Evolutionary conservation across 2,113 vertebrate genomes (phyloP), one percentile per base, ranked within the genome.

Genomic region (Anguilla japonica): DNA sequence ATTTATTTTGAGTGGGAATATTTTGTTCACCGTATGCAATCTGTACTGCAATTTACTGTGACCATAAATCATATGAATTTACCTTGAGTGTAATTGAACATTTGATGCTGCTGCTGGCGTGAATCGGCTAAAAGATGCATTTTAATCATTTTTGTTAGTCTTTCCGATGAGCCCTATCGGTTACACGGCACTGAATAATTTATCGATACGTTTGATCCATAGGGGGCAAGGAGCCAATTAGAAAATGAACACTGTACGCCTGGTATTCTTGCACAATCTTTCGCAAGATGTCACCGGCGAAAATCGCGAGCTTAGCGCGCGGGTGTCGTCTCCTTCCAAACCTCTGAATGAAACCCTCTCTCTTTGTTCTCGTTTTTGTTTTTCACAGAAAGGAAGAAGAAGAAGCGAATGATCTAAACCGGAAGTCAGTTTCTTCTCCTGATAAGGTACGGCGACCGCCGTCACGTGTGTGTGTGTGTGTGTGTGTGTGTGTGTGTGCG

Each of bases 401-500:
- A 79, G 84, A 91, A 92, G 91, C 84, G 93, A 88, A 95, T 96
- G 95, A 93, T 93, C 88, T 95, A 95, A 89, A 93, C 34, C 87
- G 86, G 84, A 88, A 90, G 79, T 86, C 39, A 46, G 83, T 81
- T 93, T 92, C 91, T 94, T 93, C 91, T 90, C 89, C 91, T 92
- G 93, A 95, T 91, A 95, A 94, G 95, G 95, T 96, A 93, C 18
- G 34, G 22, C 13, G 26, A 15, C 67, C 26, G 16, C 20, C 41
- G 0, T 43, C 79, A 11, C 13, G 7, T 79, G 50, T 0, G 2
- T 20, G n/a, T 41, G 39, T 41, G 0, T 53, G 50, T n/a, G n/a
- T n/a, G n/a, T 1, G 5, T 46, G 43, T 46, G 7, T 79, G 50
- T 0, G 2, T 1, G 5, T 46, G 43, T 46, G 43, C 43, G 9